Base-by-base conservation (phyloP, 2,888 invertebrate species). In the Ornithoptera alexandrae region DNA sequence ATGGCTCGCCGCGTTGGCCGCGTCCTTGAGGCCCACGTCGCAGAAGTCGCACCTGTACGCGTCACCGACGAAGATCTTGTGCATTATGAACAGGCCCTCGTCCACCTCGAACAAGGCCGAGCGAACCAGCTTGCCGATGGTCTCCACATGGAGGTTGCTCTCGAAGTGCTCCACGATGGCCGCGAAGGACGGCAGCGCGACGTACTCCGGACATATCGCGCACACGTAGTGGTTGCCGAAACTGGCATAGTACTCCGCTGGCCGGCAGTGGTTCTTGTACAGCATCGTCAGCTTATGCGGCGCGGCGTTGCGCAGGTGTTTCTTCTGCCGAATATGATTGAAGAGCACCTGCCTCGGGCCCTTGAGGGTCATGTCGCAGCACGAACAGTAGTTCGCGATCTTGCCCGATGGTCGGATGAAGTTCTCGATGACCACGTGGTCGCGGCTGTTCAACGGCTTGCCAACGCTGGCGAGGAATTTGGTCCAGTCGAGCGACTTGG, bases 301-400 rank as follows among this genome's bases (percentile, higher is more conserved):
- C 0, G 92, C 92, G 0, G 92, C 90, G 76, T 92, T 92, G 7
- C 92, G 78, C 62, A 92, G 74, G 77, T 92, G 92, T 74, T 92
- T 92, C 77, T 92, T 92, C 77, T 92, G 92, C 0, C 92, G 88
- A 6, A 92, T 90, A 63, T 92, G 92, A 64, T 92, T 92, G 78
- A 92, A 92, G 1, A 92, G 75, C 30, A 92, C 90, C 75, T 92
- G 92, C 6, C 92, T 77, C 0, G 92, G 92, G 2, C 92, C 92
- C 66, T 92, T 92, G 61, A 92, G 66, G 0, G 87, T 90, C 88
- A 92, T 89, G 22, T 91, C 92, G 65, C 92, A 92, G 70, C 92
- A 92, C 0, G 85, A 82, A 72, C 92, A 92, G 69, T 84, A 89
- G 73, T 92, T 92, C 0, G 89, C 87, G 6, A 90, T 83, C 78